Percentiles rank a stretch among this genome's conserved stretches.
phyloP scores from a whole-genome alignment of 2,113 vertebrate species.

The Oryzias celebensis region DNA sequence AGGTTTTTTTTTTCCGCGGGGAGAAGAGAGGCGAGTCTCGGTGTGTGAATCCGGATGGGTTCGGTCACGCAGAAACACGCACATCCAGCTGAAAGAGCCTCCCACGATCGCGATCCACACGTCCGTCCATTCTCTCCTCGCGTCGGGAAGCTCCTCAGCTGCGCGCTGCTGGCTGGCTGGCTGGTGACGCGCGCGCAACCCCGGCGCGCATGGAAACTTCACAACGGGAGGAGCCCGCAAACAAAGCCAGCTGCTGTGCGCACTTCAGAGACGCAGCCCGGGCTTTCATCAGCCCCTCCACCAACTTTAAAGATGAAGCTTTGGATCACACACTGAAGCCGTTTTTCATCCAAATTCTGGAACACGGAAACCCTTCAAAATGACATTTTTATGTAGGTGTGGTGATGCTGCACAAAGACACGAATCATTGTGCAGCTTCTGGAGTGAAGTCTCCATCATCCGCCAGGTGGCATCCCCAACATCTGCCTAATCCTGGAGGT shows the following conservation, averaged over 20 bases:
- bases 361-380: neutral
- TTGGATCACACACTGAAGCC: conserved; percentile 1
- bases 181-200: conserved; percentile 59
- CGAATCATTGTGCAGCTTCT: conserved; percentile 28
- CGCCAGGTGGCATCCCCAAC: conserved; percentile 55
- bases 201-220: conserved; percentile 66
- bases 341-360: no score
- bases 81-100: conserved; percentile 33
- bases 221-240: conserved; percentile 66
- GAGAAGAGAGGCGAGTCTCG: conserved; percentile 17
- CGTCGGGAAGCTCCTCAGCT: conserved; percentile 58
- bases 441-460: conserved; percentile 25
- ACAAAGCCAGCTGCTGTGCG: conserved; percentile 60
- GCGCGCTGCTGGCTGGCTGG: conserved; percentile 19
- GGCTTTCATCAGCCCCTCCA: conserved; percentile 32
- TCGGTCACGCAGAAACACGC: conserved; percentile 3
- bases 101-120: conserved; percentile 41
- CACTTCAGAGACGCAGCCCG: conserved; percentile 41
- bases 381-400: no score
- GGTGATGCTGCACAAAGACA: conserved; percentile 13
- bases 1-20: conserved; percentile 20
- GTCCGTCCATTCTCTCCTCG: conserved; percentile 47
- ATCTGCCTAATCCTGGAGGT: conserved; percentile 20
- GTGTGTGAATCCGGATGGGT: conserved; percentile 30
- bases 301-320: conserved; percentile 25